Base-by-base conservation (phyloP, 2,888 invertebrate genomes). In the Chirona hameri region DNA sequence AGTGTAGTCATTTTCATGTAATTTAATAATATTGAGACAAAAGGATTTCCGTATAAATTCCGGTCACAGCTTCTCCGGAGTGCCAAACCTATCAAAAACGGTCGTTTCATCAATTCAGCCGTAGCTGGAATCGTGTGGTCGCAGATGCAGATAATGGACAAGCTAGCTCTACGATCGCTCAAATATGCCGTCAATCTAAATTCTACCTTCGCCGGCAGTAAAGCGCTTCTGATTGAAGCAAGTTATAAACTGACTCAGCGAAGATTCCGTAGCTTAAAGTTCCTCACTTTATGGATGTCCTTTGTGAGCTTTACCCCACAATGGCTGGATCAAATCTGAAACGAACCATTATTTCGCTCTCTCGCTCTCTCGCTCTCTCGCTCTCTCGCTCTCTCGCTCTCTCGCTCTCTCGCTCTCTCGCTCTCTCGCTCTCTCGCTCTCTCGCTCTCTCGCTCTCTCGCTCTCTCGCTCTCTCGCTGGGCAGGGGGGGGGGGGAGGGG, bases 231-330 rank as follows among this genome's bases (percentile, higher is more conserved):
- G 69, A 69, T 69, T 69, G 69, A 14, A 69, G 69, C 69, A 69
- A 69, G 69, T 69, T 69, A 69, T 69, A 69, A 69, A 69, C 29
- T 69, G 69, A 69, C 29, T 69, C 29, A 9, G 69, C 31, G 69
- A 31, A 3, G 15, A 5, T 9, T 9, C 29, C 29, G 31, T 10
- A 15, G 69, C 69, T 69, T 69, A 27, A 69, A 9, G 31, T 27
- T 31, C 31, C 31, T 69, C 27, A 27, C 29, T 69, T 69, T 69
- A 69, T 69, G 31, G 69, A 31, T 15, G 69, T 14, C 69, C 69
- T 14, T 69, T 52, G 52, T 52, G 52, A 52, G 52, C 52, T 52
- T 18, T 52, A 52, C 52, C 52, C 10, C 52, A 60, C n/a, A 60
- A 60, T 60, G 60, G 60, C 60, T 24, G 24, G n/a, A 21, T n/a